Base-by-base conservation (phyloP, 2,113 vertebrate genomes). In the Solenodon paradoxus region DNA sequence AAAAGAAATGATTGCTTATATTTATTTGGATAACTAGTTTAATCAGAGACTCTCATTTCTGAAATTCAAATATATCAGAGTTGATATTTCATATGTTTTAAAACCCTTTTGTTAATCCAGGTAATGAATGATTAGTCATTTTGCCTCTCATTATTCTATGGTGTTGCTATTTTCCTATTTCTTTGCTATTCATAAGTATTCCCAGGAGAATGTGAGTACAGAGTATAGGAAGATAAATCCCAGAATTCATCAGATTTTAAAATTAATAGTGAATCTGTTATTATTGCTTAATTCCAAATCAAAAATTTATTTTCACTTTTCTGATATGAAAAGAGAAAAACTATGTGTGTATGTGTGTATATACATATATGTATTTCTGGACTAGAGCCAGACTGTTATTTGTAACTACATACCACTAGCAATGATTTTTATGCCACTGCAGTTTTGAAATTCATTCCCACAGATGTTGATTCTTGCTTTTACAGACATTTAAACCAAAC, bases 391-490 rank as follows among this genome's bases (percentile, higher is more conserved):
- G 74, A 5, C 10, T 42, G 68, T n/a, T 61, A 38, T 80, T 84
- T 95, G 16, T 83, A 89, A 72, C 13, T 45, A 49, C 11, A 16
- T 74, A 42, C 38, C 19, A 53, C 51, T 92, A 75, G 8, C 9
- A 38, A 19, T 57, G 38, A 86, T 83, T 84, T 92, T 80, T 77
- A 11, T 20, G 57, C 32, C n/a, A 13, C 0, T 68, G 26, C 40
- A 68, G n/a, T 85, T 94, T 92, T 40, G 38, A 80, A 88, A 81
- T 49, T 88, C 55, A 68, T 91, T 68, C 35, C 69, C 55, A 74
- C 90, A 95, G 93, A 89, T 83, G 89, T 81, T 72, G 83, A 71
- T 84, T 83, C 35, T 30, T 63, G 49, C 66, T 72, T 95, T 93
- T 55, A 69, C 22, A 79, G 84, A 85, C 30, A 90, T 90, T 82